phyloP scores from a whole-genome alignment of 53 echinoderm and acorn worm genomes.

The Temnopleurus reevesii region DNA sequence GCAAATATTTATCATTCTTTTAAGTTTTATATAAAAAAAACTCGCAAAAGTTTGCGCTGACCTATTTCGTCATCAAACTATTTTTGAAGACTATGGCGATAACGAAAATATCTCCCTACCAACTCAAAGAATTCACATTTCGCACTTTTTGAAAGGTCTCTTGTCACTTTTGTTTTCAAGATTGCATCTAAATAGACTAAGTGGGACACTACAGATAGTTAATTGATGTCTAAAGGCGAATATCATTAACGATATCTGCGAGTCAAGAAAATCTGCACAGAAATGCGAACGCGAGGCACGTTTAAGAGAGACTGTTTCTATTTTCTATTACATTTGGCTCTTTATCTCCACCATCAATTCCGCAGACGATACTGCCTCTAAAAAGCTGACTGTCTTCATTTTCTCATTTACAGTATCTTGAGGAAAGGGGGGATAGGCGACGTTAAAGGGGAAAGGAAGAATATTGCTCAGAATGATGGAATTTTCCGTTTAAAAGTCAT shows the following conservation, averaged over 20 bases:
- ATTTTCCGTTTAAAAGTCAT: neutral
- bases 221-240: conserved; percentile 50
- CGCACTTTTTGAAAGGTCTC: neutral
- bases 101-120: neutral
- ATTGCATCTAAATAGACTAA: conserved; percentile 5
- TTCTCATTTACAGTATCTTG: neutral
- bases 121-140: neutral
- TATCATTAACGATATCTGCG: conserved; percentile 24
- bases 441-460: neutral
- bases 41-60: neutral
- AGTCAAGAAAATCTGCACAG: neutral
- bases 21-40: no score
- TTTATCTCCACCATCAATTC: conserved; percentile 37
- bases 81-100: neutral
- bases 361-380: neutral
- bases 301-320: neutral
- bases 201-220: neutral
- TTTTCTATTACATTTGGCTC: neutral
- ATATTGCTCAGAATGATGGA: conserved; percentile 17
- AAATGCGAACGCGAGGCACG: neutral
- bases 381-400: neutral
- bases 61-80: neutral
- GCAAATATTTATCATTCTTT: no score
- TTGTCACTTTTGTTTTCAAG: neutral
- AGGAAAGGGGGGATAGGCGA: neutral